These are phyloP conservation scores for Eufriesea mexicana DNA, from an alignment of 1,140 invertebrate genomes.

Conservation along the genomic window DNA sequence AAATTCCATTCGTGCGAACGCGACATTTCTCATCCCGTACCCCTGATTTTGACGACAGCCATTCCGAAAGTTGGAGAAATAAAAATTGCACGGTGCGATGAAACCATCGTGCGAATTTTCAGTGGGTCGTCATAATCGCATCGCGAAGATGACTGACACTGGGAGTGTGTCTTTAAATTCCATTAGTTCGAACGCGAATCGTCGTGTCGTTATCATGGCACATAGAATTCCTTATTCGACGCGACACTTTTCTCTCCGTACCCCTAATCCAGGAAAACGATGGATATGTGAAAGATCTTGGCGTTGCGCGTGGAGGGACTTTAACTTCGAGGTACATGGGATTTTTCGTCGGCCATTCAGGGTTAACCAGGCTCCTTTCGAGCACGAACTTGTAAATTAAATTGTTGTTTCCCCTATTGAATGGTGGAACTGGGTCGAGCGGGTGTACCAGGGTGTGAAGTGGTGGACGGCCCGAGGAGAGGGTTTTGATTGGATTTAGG, in stretches of 20 bases:
- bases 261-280: too few species aligned
- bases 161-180: too few species aligned
- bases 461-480: not conserved
- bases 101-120: too few species aligned
- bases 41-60: not conserved
- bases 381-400: constrained; percentile 39
- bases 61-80: not conserved
- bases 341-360: constrained; percentile 1
- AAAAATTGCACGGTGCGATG: not conserved
- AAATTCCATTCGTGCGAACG: too few species aligned
- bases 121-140: too few species aligned
- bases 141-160: too few species aligned
- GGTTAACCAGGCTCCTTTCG: constrained; percentile 4
- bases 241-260: not conserved
- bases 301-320: too few species aligned
- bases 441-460: constrained; percentile 9
- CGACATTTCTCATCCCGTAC: too few species aligned
- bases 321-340: too few species aligned
- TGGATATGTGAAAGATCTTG: not conserved
- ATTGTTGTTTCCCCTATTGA: constrained; percentile 26
- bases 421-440: constrained; percentile 36
- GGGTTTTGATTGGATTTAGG: constrained; percentile 42
- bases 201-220: not conserved
- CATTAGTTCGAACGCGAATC: not conserved
- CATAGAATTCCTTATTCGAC: not conserved